A percentile compares a stretch with the other conserved stretches of the same genome.
Conservation (phyloP, 2,888 invertebrate species). For the Agriopis aurantiaria region DNA sequence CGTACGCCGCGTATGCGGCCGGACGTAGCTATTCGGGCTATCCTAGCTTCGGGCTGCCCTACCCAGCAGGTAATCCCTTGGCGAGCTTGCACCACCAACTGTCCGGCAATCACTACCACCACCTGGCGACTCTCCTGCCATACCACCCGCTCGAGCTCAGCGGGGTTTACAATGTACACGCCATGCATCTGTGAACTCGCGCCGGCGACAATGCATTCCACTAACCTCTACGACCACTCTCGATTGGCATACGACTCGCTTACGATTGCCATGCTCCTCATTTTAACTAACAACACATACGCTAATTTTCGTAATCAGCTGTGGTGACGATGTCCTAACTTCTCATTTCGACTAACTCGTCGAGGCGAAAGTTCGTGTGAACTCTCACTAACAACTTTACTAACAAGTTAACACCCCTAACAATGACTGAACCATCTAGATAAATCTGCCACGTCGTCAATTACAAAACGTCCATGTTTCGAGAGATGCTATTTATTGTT, state of each 20-base stretch:
- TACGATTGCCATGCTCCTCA: slow-evolving; percentile 68
- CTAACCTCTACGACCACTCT: slow-evolving; percentile 73
- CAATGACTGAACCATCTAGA: slow-evolving; percentile 85
- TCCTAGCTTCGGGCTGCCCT: slow-evolving; percentile 99
- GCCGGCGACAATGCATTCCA: slow-evolving; percentile 84
- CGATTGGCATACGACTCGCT: slow-evolving; percentile 68
- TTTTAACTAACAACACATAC: slow-evolving; percentile 73
- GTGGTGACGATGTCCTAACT: slow-evolving; percentile 78
- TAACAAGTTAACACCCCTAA: slow-evolving; percentile 83
- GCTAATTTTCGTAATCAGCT: slow-evolving; percentile 73
- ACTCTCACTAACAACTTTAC: slow-evolving; percentile 81
- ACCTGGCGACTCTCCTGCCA: slow-evolving; percentile 87
- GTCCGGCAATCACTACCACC: slow-evolving; percentile 88
- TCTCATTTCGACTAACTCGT: slow-evolving; percentile 76
- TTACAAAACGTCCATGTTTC: slow-evolving; percentile 83
- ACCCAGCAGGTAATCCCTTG: slow-evolving; percentile 97
- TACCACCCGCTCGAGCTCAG: slow-evolving; percentile 89
- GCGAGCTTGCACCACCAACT: slow-evolving; percentile 92
- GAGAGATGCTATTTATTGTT: slow-evolving; percentile 80
- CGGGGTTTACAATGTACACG: slow-evolving; percentile 90
- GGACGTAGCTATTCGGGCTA: slow-evolving; percentile 98
- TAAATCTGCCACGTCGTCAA: slow-evolving; percentile 80
- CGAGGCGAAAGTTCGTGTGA: slow-evolving; percentile 78
- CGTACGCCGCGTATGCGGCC: slow-evolving; percentile 98
- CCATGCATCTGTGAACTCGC: slow-evolving; percentile 92